phyloP scores from a whole-genome alignment of 1,140 invertebrate species.

The Magallana angulata region DNA sequence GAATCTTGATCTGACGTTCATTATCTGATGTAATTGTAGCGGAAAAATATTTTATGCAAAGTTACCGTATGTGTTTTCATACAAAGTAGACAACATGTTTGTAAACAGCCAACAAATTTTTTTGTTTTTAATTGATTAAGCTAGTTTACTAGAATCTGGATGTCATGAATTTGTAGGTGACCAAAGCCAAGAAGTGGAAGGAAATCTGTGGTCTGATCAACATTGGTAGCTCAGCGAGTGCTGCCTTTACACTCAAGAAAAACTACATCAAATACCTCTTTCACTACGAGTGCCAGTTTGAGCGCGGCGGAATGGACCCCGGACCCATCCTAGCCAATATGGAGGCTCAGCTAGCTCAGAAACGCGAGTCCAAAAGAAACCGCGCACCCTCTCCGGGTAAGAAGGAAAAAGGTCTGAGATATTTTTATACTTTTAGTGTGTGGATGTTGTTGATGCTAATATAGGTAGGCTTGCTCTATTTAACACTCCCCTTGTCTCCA shows the following conservation, averaged over 20 bases:
- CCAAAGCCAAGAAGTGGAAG: conserved; percentile 99
- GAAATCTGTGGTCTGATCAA: conserved; percentile 95
- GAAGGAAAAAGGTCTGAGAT: conserved; percentile 39
- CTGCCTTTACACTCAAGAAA: conserved; percentile 96
- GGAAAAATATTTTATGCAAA: too few species aligned
- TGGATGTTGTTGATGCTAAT: conserved; percentile 26
- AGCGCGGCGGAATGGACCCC: conserved; percentile 96
- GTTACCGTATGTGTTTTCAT: too few species aligned
- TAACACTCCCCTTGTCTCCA: not conserved
- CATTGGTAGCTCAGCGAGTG: conserved; percentile 96
- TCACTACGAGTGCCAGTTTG: conserved; percentile 97
- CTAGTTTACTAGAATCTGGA: not conserved
- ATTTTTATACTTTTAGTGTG: not conserved
- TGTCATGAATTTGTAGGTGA: conserved; percentile 85
- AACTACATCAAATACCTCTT: conserved; percentile 98
- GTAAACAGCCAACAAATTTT: not conserved
- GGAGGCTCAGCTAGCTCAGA: conserved; percentile 77
- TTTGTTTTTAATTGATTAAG: not conserved
- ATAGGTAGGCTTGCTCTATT: conserved; percentile 30
- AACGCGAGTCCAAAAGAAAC: conserved; percentile 77
- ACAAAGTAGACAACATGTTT: too few species aligned
- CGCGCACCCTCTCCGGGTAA: conserved; percentile 77
- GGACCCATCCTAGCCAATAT: conserved; percentile 94
- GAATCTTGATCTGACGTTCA: too few species aligned
- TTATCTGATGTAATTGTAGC: too few species aligned